Base-by-base conservation (phyloP, 2,113 vertebrate species). In the Epinephelus cyanopodus region DNA sequence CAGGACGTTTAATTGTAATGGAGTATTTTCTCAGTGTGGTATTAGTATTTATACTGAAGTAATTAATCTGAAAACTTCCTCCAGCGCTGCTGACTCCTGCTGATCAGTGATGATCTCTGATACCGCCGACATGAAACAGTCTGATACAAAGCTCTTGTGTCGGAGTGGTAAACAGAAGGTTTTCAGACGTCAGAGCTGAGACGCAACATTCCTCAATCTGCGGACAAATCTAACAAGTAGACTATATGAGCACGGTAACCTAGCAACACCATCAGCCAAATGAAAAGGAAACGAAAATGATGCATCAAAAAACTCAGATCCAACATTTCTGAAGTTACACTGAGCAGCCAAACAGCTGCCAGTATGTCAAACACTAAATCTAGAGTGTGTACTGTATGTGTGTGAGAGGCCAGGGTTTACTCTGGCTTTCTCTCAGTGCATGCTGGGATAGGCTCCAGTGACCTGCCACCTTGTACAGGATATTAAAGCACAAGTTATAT, bases 181-280 rank as follows among this genome's bases (percentile, higher is more conserved):
- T 45, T 62, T 21, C 66, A 57, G 56, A 63, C 21, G 21, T 80
- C 71, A 45, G 68, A 70, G 81, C 21, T 1, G 23, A 81, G 64
- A 72, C 29, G 65, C 1, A 8, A 89, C 87, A 89, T 89, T 89
- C 87, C 84, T 60, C 87, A 72, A 39, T 50, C 54, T 33, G 65
- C 2, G 1, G 50, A 45, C n/a, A 19, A 75, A 86, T 81, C 39
- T 84, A 27, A 76, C 84, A 68, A 9, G 56, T 50, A 17, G 52
- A 18, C 69, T 4, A 5, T 47, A 57, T 3, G 4, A 18, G 9
- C 61, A 2, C 47, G 0, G 80, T 56, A 18, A 18, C 74, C 21
- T 3, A 3, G 64, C 37, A 21, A 64, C 69, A 1, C 0, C 25
- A 4, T 42, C 69, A 18, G 63, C 62, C 37, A 21, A 21, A 42